Percentiles rank a stretch among this genome's conserved stretches.
These are phyloP conservation scores for Sebastes iracundus DNA, from an alignment of 2,797 vertebrate genomes.

Conservation along the genomic window DNA sequence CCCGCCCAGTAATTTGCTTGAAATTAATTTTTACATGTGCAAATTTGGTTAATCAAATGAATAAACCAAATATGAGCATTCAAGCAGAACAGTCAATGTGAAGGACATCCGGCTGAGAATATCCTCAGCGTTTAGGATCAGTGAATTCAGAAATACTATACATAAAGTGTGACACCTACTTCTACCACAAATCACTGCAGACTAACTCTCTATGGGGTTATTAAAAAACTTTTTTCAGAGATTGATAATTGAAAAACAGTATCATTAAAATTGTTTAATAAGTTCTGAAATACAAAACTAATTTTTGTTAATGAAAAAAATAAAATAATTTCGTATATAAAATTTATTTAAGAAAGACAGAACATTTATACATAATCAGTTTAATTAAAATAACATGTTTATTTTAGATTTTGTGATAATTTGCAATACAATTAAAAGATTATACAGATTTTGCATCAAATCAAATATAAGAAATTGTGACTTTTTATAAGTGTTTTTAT, in stretches of 20 bases:
- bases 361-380: not conserved
- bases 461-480: not conserved
- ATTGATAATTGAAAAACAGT: not conserved
- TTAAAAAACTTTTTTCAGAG: not conserved
- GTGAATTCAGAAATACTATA: not conserved
- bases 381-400: too few relatives aligned
- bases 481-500: not conserved
- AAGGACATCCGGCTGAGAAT: not conserved
- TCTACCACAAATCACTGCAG: not conserved
- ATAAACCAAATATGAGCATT: not conserved
- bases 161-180: not conserved
- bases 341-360: not conserved
- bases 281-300: not conserved
- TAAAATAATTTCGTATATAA: not conserved
- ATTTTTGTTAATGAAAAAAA: not conserved
- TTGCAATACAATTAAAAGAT: not conserved
- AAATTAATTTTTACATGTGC: not conserved
- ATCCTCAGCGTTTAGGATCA: not conserved
- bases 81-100: not conserved
- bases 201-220: not conserved
- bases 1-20: not conserved
- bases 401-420: not conserved
- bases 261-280: not conserved
- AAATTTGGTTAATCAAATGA: slow-evolving; percentile 14
- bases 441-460: not conserved